These are phyloP conservation scores for Venturia canescens DNA, from an alignment of 1,140 invertebrate genomes.

Conservation along the genomic window DNA sequence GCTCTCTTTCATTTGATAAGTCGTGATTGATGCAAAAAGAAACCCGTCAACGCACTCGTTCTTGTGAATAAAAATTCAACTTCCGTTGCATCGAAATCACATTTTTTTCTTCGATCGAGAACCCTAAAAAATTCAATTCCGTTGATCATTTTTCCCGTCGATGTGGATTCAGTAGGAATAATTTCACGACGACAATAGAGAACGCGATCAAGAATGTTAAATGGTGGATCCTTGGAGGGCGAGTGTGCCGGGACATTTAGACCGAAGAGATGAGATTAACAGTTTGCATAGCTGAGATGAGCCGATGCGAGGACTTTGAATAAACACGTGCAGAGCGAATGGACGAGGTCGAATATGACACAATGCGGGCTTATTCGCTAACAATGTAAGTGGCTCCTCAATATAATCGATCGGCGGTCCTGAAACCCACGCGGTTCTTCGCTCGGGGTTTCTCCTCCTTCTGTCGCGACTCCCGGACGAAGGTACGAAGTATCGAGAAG, in stretches of 20 bases:
- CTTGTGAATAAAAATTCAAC: too few relatives aligned
- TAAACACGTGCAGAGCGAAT: too few relatives aligned
- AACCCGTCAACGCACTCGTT: too few relatives aligned
- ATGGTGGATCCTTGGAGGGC: constrained; percentile 7
- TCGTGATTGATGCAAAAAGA: too few relatives aligned
- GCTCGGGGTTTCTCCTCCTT: constrained; percentile 13
- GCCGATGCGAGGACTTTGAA: neutral
- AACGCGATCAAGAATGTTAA: constrained; percentile 41
- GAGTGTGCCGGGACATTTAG: neutral
- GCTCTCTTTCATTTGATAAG: too few relatives aligned
- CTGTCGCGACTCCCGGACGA: constrained; percentile 38
- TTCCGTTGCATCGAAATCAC: too few relatives aligned
- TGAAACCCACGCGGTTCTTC: constrained; percentile 37
- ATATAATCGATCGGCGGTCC: constrained; percentile 43
- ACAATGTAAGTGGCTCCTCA: constrained; percentile 45
- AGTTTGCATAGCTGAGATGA: constrained; percentile 21
- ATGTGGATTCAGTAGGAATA: too few relatives aligned
- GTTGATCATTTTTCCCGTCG: too few relatives aligned
- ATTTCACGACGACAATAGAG: constrained; percentile 23
- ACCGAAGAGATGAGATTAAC: neutral
- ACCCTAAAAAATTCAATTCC: too few relatives aligned
- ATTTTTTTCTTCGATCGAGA: too few relatives aligned
- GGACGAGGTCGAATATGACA: neutral
- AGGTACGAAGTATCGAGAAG: constrained; percentile 33
- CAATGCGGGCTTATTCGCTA: constrained; percentile 31